Evolutionary conservation across 2,888 invertebrate species (phyloP).

Genomic region (Himalopsyche tibetana): DNA sequence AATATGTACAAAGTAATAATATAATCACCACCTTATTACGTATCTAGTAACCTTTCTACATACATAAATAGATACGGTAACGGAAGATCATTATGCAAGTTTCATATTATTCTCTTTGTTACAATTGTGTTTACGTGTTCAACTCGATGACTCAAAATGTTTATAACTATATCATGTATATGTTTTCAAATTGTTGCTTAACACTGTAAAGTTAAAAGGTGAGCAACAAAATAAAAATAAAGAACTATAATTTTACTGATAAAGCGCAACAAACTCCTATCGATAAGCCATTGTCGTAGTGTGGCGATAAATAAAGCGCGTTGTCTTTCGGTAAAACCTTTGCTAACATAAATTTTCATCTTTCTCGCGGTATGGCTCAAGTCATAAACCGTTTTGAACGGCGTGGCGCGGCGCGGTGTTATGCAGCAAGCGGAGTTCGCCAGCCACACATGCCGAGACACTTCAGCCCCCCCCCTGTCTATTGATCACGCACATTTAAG

Average conservation of each 20-base stretch:
- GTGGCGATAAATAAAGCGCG: neutral
- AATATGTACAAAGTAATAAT: too few relatives aligned
- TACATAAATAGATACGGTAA: too few relatives aligned
- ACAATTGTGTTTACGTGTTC: too few relatives aligned
- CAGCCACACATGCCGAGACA: neutral
- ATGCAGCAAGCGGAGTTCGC: neutral
- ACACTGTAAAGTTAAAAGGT: too few relatives aligned
- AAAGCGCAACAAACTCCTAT: slow-evolving; percentile 11
- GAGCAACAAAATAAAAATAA: neutral
- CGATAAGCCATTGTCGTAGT: neutral
- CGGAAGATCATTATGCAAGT: too few relatives aligned
- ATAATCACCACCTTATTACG: too few relatives aligned
- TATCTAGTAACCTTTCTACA: too few relatives aligned
- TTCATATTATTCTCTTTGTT: too few relatives aligned
- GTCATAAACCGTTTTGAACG: slow-evolving; percentile 34
- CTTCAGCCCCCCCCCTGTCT: neutral
- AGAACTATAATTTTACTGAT: neutral
- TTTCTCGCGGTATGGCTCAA: slow-evolving; percentile 6
- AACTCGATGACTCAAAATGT: too few relatives aligned
- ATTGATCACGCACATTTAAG: slow-evolving; percentile 15
- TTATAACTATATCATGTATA: too few relatives aligned
- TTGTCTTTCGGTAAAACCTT: slow-evolving; percentile 30
- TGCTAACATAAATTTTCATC: slow-evolving; percentile 7
- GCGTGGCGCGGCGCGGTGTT: neutral
- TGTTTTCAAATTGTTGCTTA: too few relatives aligned